Percentiles rank a stretch among this genome's conserved stretches.
These are phyloP conservation scores for Astreopora myriophthalma DNA, from an alignment of 64 coral and sea anemone species.

Conservation along the genomic window DNA sequence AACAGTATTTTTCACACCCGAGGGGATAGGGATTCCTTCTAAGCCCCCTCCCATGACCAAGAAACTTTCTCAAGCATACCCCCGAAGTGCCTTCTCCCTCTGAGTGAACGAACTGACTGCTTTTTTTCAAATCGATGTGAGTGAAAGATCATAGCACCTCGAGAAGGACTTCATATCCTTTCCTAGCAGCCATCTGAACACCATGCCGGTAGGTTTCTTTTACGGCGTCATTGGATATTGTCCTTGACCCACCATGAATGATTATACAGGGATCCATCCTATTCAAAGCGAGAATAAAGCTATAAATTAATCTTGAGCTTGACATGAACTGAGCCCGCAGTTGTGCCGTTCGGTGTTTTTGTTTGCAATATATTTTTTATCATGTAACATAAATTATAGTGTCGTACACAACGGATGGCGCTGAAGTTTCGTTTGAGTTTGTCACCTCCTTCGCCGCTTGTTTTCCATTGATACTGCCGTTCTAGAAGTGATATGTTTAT, in stretches of 20 bases:
- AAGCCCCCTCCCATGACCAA: no score
- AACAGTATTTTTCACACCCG: no score
- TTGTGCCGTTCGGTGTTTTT: not conserved
- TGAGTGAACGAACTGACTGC: no score
- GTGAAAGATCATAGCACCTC: slow-evolving; percentile 49
- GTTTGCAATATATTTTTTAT: not conserved
- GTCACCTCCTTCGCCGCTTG: not conserved
- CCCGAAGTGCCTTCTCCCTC: no score
- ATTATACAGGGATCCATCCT: slow-evolving; percentile 78
- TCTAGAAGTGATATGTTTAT: not conserved
- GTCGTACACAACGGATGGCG: slow-evolving; percentile 10
- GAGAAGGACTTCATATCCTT: slow-evolving; percentile 75
- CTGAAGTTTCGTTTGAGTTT: not conserved
- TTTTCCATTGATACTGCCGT: not conserved
- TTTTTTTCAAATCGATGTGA: no score
- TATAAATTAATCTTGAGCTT: not conserved
- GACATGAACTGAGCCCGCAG: not conserved
- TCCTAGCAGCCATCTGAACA: slow-evolving; percentile 57
- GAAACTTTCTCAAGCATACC: no score
- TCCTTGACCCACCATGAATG: slow-evolving; percentile 83
- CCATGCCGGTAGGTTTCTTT: slow-evolving; percentile 32
- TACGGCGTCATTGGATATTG: slow-evolving; percentile 10
- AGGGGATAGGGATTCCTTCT: no score
- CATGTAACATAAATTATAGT: not conserved
- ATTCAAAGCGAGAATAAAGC: not conserved